These are phyloP conservation scores for Epistrophella euchroma DNA, from an alignment of 2,888 invertebrate species.

Conservation along the genomic window DNA sequence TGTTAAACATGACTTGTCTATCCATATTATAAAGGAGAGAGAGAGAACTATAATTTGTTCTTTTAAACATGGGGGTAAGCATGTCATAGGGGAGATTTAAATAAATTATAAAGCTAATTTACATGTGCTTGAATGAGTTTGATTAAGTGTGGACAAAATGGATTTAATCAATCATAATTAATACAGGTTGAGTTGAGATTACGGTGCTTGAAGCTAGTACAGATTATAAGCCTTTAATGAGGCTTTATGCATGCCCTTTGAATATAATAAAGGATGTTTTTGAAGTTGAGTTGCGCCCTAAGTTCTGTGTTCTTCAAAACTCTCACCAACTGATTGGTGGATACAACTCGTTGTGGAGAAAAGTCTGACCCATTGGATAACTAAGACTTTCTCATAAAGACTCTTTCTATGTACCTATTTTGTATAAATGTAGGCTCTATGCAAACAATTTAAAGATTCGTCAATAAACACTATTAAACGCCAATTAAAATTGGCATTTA, in stretches of 20 bases:
- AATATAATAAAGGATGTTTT: background rate
- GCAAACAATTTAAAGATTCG: constrained; percentile 5
- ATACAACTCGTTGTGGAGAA: background rate
- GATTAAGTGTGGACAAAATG: constrained; percentile 42
- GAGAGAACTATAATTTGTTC: constrained; percentile 36
- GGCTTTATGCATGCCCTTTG: background rate
- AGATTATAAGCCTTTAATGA: background rate
- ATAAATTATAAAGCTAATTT: constrained; percentile 46
- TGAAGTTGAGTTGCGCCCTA: background rate
- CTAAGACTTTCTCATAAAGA: background rate
- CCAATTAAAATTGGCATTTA: constrained; percentile 21
- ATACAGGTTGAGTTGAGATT: background rate
- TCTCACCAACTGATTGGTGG: background rate
- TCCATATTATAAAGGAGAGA: background rate
- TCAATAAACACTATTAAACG: constrained; percentile 22
- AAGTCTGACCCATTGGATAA: background rate
- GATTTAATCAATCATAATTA: constrained; percentile 31
- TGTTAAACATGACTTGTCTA: constrained; percentile 23
- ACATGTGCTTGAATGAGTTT: constrained; percentile 42
- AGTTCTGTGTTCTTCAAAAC: background rate
- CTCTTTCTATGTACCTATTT: background rate
- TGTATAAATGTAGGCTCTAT: background rate
- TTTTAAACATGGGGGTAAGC: constrained; percentile 20
- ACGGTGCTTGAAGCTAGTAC: background rate
- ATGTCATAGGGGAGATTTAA: constrained; percentile 35